Conservation (phyloP, 1,140 invertebrate species). For the Heliothis subflexa region DNA sequence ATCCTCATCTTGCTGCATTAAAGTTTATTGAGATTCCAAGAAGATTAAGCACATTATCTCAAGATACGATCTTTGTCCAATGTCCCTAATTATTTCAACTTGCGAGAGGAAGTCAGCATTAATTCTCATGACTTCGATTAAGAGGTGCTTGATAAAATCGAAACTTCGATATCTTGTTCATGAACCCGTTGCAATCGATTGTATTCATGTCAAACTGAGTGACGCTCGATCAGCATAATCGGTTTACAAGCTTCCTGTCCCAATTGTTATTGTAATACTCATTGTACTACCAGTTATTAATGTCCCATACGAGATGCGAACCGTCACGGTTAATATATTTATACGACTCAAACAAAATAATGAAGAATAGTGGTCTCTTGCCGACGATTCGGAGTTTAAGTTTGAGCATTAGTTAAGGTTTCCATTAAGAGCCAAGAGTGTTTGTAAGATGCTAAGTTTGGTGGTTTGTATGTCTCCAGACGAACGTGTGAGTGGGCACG, state of each 20-base stretch:
- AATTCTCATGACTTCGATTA: constrained; percentile 53
- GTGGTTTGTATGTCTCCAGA: constrained; percentile 56
- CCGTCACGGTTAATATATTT: constrained; percentile 63
- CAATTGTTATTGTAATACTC: constrained; percentile 79
- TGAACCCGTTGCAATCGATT: constrained; percentile 73
- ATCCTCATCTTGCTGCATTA: constrained; percentile 35
- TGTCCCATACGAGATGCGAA: constrained; percentile 63
- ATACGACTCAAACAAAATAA: constrained; percentile 50
- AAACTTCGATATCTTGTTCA: constrained; percentile 68
- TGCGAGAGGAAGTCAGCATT: constrained; percentile 39
- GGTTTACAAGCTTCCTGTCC: constrained; percentile 75
- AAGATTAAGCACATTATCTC: constrained; percentile 33
- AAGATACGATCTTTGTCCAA: constrained; percentile 37
- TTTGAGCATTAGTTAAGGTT: constrained; percentile 58
- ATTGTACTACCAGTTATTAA: constrained; percentile 82
- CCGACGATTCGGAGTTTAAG: constrained; percentile 52
- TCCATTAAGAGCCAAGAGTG: constrained; percentile 46
- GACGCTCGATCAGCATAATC: constrained; percentile 79
- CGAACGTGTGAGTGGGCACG: constrained; percentile 55
- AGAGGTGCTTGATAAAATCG: constrained; percentile 68
- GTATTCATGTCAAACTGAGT: constrained; percentile 71
- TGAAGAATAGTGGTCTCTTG: constrained; percentile 56
- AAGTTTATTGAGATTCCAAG: constrained; percentile 39
- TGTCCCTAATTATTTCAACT: constrained; percentile 40
- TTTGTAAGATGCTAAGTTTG: constrained; percentile 57